Conservation (phyloP, 2,113 vertebrate genomes). For the Alouatta palliata region DNA sequence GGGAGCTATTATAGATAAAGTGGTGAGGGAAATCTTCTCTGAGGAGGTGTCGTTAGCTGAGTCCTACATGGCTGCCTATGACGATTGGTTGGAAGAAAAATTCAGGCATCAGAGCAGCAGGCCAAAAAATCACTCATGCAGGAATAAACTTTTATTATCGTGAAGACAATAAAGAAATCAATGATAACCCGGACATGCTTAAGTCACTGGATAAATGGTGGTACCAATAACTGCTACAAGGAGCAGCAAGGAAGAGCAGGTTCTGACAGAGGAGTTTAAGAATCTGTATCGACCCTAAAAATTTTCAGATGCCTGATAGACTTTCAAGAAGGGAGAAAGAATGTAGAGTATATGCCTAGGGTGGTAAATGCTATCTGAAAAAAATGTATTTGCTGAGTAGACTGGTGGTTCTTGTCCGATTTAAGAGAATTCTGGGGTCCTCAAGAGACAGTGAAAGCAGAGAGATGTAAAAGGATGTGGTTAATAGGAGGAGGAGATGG, state of each 20-base stretch:
- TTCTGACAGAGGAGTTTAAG: not conserved
- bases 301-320: not conserved
- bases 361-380: not conserved
- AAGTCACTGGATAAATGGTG: not conserved
- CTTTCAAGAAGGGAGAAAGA: no score
- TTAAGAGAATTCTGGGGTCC: not conserved
- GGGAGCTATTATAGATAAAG: not conserved
- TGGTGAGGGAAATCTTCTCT: not conserved
- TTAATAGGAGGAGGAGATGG: not conserved
- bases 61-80: not conserved
- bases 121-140: not conserved
- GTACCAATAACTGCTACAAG: not conserved
- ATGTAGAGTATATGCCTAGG: fast-evolving
- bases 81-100: not conserved
- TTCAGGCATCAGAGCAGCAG: not conserved
- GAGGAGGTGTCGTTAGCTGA: not conserved
- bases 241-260: not conserved
- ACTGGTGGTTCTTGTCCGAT: not conserved
- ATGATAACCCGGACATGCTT: not conserved
- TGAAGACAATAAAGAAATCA: not conserved
- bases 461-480: not conserved
- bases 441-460: not conserved
- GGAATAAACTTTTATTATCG: not conserved
- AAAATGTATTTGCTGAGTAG: not conserved
- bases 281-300: not conserved